phyloP scores from a whole-genome alignment of 2,797 vertebrate species.

The Zalophus californianus region DNA sequence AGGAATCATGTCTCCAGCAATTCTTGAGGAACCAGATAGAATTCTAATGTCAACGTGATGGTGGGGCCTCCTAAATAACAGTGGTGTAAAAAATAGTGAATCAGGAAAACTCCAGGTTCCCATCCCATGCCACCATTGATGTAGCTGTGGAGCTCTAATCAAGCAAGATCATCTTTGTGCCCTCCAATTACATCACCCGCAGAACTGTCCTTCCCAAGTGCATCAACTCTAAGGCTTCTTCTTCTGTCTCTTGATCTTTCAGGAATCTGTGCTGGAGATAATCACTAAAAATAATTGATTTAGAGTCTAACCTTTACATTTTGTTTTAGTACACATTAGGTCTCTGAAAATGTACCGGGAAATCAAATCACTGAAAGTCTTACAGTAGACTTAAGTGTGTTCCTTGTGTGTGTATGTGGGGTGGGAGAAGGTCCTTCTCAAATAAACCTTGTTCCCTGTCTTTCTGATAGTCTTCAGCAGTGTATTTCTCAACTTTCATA shows the following conservation, averaged over 20 bases:
- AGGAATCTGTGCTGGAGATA: not conserved
- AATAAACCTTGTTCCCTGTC: not conserved
- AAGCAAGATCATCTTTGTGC: not conserved
- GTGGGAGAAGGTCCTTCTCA: not conserved
- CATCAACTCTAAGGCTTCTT: not conserved
- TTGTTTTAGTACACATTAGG: not conserved
- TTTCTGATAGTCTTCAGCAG: not conserved
- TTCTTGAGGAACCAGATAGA: slow-evolving; percentile 7
- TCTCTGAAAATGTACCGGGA: not conserved
- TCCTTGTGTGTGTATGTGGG: not conserved
- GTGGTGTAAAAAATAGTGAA: not conserved
- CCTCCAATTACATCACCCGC: not conserved
- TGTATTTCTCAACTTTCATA: not conserved
- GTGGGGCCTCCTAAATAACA: not conserved
- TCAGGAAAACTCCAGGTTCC: not conserved
- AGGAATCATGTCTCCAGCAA: not conserved
- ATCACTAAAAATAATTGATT: slow-evolving; percentile 9
- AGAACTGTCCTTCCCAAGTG: not conserved
- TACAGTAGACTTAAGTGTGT: not conserved
- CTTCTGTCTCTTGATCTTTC: not conserved
- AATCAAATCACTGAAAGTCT: not conserved
- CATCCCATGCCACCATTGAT: not conserved
- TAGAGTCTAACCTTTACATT: slow-evolving; percentile 5
- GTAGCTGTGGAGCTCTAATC: not conserved
- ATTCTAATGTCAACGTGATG: not conserved